These are phyloP conservation scores for Nephrotoma guestfalica DNA, from an alignment of 2,888 invertebrate genomes.

Conservation along the genomic window DNA sequence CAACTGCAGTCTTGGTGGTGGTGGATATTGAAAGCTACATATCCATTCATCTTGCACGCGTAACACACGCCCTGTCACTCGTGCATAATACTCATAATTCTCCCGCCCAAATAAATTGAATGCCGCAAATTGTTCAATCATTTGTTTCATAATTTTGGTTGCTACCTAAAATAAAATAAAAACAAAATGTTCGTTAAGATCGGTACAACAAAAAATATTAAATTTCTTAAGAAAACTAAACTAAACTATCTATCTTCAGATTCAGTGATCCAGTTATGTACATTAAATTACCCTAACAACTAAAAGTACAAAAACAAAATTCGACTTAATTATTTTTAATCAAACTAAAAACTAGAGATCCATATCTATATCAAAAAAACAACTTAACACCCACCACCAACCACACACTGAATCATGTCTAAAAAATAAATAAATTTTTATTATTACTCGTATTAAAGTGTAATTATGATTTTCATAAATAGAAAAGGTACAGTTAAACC, in stretches of 20 bases:
- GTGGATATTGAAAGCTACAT: slow-evolving; percentile 83
- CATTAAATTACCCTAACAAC: neutral
- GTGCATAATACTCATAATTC: slow-evolving; percentile 90
- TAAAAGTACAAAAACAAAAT: neutral
- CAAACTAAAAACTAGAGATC: neutral
- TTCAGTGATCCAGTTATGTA: neutral
- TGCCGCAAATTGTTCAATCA: slow-evolving; percentile 94
- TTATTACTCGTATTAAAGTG: neutral
- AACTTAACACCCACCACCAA: neutral
- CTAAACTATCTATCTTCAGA: neutral
- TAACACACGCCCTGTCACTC: slow-evolving; percentile 82
- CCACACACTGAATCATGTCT: neutral
- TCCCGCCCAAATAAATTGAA: slow-evolving; percentile 88
- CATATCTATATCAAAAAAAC: neutral
- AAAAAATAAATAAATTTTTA: neutral
- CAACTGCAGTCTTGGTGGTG: slow-evolving; percentile 59
- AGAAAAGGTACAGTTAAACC: neutral
- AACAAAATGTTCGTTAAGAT: neutral
- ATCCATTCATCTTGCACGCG: slow-evolving; percentile 93
- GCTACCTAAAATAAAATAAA: slow-evolving; percentile 51
- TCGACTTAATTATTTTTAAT: neutral
- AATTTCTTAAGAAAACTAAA: neutral
- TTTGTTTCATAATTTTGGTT: slow-evolving; percentile 88
- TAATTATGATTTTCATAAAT: neutral
- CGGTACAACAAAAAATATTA: neutral